Evolutionary conservation across 1,140 invertebrate genomes (phyloP).

Genomic region (Drosophila melanogaster): Release_6_plus_ISO1_MT NC_004354.4:4471501-4472000

Average conservation of each 20-base stretch:
- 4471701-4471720: slow-evolving; percentile 66
- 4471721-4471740: slow-evolving; percentile 4
- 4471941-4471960: slow-evolving; percentile 83
- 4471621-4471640: slow-evolving; percentile 85
- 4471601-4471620: slow-evolving; percentile 66
- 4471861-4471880: slow-evolving; percentile 80
- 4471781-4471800: slow-evolving; percentile 36
- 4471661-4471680: slow-evolving; percentile 85
- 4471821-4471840: neutral
- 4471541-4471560: slow-evolving; percentile 11
- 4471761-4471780: slow-evolving; percentile 3
- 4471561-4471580: slow-evolving; percentile 40
- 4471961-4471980: slow-evolving; percentile 81
- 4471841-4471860: slow-evolving; percentile 73
- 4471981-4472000: slow-evolving; percentile 44
- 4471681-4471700: slow-evolving; percentile 84
- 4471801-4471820: slow-evolving; percentile 64
- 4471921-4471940: slow-evolving; percentile 83
- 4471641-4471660: slow-evolving; percentile 84
- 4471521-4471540: slow-evolving; percentile 10
- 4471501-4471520: slow-evolving; percentile 4
- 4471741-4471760: neutral
- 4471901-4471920: slow-evolving; percentile 66
- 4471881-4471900: slow-evolving; percentile 53
- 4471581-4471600: slow-evolving; percentile 12